Evolutionary conservation across 2,113 vertebrate genomes (phyloP).

Genomic region (Malurus melanocephalus): DNA sequence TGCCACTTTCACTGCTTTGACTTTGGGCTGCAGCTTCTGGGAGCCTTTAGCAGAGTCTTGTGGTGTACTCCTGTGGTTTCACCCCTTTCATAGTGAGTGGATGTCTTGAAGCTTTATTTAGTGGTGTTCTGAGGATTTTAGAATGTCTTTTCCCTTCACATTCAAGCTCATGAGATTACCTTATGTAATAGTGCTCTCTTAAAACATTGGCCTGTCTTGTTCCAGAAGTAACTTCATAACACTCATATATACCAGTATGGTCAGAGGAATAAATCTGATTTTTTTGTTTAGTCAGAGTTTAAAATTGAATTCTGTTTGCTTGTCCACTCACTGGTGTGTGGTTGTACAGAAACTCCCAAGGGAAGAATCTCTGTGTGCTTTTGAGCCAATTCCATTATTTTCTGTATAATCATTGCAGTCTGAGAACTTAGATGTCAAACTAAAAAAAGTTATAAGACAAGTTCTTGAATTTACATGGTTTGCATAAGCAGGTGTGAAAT

Average conservation of each 20-base stretch:
- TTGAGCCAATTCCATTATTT: not conserved
- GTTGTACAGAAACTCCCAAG: not conserved
- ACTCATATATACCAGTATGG: not conserved
- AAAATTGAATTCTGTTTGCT: constrained; percentile 1
- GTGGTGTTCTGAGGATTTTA: not conserved
- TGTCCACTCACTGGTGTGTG: not conserved
- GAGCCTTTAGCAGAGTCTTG: not conserved
- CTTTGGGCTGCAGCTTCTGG: not conserved
- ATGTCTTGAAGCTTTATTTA: not conserved
- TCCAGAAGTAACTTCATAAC: not conserved
- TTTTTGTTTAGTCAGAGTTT: not conserved
- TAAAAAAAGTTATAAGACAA: not conserved
- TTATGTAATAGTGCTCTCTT: not conserved
- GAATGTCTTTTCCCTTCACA: not conserved
- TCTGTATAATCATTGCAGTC: not conserved
- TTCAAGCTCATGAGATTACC: not conserved
- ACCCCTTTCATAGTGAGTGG: not conserved
- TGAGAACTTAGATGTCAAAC: not conserved
- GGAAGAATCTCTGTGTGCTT: not conserved
- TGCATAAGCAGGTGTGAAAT: not conserved
- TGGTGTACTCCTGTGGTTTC: not conserved
- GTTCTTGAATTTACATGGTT: constrained; percentile 9
- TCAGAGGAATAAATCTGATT: not conserved
- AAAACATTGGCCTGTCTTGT: not conserved
- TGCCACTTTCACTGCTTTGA: not conserved